These are phyloP conservation scores for Turnix velox DNA, from an alignment of 2,113 vertebrate species.

Conservation along the genomic window DNA sequence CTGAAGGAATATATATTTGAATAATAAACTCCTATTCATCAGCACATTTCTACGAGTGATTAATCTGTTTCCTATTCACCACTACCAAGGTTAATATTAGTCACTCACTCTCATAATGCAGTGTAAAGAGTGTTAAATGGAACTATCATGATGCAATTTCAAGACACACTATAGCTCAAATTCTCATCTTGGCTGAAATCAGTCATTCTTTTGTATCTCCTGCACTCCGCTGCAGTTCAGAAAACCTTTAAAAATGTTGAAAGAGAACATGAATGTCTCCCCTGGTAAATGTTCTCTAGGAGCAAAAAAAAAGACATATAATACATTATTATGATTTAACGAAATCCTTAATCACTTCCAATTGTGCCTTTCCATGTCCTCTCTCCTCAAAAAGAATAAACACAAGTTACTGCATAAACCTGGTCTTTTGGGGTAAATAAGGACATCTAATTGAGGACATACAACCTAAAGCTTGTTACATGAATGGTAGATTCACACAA, in stretches of 20 bases:
- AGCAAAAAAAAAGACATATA: not conserved
- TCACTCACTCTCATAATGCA: not conserved
- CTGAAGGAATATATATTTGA: not conserved
- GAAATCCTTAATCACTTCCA: not conserved
- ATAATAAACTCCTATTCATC: not conserved
- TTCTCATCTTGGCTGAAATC: not conserved
- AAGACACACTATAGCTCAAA: not conserved
- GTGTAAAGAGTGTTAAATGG: not conserved
- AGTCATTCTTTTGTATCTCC: not conserved
- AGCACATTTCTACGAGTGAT: not conserved
- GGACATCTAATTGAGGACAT: not conserved
- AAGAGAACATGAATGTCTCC: not conserved
- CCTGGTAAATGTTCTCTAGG: not conserved
- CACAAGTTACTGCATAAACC: not conserved
- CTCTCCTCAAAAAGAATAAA: not conserved
- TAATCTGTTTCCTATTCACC: not conserved
- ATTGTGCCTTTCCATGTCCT: fast-evolving
- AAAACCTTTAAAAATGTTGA: not conserved
- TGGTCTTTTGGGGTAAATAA: not conserved
- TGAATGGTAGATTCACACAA: not conserved
- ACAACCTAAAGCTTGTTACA: not conserved
- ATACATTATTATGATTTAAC: not conserved
- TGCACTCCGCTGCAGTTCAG: not conserved
- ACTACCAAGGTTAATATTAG: not conserved
- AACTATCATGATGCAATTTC: not conserved